A percentile compares a stretch with the other conserved stretches of the same genome.
These are phyloP conservation scores for Idaea biselata DNA, from an alignment of 2,888 invertebrate species.

Conservation along the genomic window DNA sequence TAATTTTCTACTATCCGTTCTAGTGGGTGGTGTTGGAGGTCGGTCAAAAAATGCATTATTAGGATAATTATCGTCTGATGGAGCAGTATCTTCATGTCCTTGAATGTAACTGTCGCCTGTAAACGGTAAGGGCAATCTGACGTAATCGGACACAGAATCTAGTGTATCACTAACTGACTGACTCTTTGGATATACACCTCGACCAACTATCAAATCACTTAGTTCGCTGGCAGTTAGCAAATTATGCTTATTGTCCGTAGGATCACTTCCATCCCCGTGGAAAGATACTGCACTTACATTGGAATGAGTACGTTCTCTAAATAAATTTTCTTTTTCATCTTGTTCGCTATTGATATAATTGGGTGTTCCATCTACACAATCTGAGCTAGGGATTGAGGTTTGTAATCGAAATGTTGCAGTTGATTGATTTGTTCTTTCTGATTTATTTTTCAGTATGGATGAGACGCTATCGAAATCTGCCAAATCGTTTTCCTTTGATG, in stretches of 20 bases:
- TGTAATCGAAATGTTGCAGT: slow-evolving; percentile 43
- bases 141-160: slow-evolving; percentile 95
- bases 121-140: slow-evolving; percentile 85
- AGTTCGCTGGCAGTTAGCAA: slow-evolving; percentile 90
- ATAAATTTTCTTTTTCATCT: slow-evolving; percentile 70
- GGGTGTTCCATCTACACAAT: slow-evolving; percentile 74
- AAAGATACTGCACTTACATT: slow-evolving; percentile 90
- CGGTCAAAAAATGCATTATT: slow-evolving; percentile 76
- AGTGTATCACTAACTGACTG: slow-evolving; percentile 92
- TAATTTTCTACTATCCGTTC: slow-evolving; percentile 83
- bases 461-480: slow-evolving; percentile 76
- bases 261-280: slow-evolving; percentile 94
- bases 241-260: slow-evolving; percentile 88
- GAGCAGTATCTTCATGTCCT: slow-evolving; percentile 81
- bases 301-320: slow-evolving; percentile 87
- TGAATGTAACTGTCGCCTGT: slow-evolving; percentile 80
- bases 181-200: slow-evolving; percentile 85
- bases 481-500: slow-evolving; percentile 72
- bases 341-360: slow-evolving; percentile 64
- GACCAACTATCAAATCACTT: slow-evolving; percentile 90
- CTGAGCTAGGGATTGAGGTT: slow-evolving; percentile 54
- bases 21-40: slow-evolving; percentile 85
- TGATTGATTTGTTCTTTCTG: slow-evolving; percentile 58
- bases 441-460: slow-evolving; percentile 76
- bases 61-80: slow-evolving; percentile 78